Conservation (phyloP, 1,140 invertebrate genomes). For the Drosophila tani region DNA sequence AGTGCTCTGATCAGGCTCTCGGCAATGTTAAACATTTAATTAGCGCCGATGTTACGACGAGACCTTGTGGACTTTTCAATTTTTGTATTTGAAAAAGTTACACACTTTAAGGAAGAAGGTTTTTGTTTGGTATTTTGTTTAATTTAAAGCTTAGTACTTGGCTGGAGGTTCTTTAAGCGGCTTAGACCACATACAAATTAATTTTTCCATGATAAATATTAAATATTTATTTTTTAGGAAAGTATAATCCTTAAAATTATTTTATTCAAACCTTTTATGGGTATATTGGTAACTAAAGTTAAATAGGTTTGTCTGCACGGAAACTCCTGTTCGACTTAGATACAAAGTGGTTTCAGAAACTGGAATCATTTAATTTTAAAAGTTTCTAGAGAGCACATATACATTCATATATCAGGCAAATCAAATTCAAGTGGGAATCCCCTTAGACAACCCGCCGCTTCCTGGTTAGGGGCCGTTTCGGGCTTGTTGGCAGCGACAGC, state of each 20-base stretch:
- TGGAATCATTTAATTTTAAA: conserved; percentile 6
- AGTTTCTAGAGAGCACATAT: conserved; percentile 8
- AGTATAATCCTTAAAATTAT: too few species aligned
- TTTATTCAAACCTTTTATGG: too few species aligned
- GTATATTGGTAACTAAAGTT: too few species aligned
- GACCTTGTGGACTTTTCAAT: conserved; percentile 2
- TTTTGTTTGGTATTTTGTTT: background rate
- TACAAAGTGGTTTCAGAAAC: background rate
- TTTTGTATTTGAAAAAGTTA: background rate
- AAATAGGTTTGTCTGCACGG: too few species aligned
- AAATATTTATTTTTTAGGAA: too few species aligned
- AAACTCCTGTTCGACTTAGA: background rate
- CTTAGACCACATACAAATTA: too few species aligned
- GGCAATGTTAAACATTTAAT: conserved; percentile 58
- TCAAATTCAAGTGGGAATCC: conserved; percentile 3
- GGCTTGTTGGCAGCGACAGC: conserved; percentile 17
- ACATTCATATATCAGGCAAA: background rate
- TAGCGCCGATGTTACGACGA: conserved; percentile 16
- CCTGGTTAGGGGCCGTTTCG: background rate
- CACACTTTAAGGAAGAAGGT: background rate
- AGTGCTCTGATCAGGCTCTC: conserved; percentile 18
- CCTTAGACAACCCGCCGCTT: background rate
- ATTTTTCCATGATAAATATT: too few species aligned
- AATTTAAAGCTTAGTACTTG: background rate
- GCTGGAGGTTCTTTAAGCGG: too few species aligned